phyloP scores from a whole-genome alignment of 2,888 invertebrate species.

The Dolichomitus sp. region DNA sequence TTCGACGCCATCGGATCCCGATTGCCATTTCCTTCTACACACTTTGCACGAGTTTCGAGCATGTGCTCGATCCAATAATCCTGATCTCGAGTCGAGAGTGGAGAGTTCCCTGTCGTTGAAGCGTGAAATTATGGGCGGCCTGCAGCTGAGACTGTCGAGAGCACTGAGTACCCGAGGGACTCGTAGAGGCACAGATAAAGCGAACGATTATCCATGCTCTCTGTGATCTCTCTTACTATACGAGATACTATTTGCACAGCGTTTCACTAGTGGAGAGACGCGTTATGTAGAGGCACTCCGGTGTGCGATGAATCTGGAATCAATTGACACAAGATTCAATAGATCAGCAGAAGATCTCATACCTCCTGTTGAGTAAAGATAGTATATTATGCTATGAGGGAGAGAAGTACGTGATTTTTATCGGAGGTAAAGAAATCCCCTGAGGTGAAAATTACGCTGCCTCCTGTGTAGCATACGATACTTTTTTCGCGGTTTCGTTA shows the following conservation, averaged over 20 bases:
- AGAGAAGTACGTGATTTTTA: too few relatives aligned
- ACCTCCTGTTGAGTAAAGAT: neutral
- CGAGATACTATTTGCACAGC: neutral
- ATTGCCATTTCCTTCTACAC: conserved; percentile 69
- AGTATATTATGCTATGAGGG: too few relatives aligned
- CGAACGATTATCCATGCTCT: conserved; percentile 19
- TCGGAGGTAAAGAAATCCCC: too few relatives aligned
- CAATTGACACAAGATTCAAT: neutral
- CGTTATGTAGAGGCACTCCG: neutral
- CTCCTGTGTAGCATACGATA: too few relatives aligned
- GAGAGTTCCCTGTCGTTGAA: conserved; percentile 71
- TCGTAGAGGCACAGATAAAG: conserved; percentile 31
- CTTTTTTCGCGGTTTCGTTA: too few relatives aligned
- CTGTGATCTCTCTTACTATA: conserved; percentile 7
- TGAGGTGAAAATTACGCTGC: too few relatives aligned
- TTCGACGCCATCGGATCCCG: conserved; percentile 48
- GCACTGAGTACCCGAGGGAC: conserved; percentile 19
- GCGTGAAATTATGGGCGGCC: conserved; percentile 81
- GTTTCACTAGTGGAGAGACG: neutral
- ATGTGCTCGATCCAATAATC: conserved; percentile 79
- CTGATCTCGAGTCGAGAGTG: conserved; percentile 73
- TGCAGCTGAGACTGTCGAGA: conserved; percentile 27
- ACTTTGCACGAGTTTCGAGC: neutral
- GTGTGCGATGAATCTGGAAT: conserved; percentile 3
- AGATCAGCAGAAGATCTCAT: neutral